These are phyloP conservation scores for Dendrolimus houi DNA, from an alignment of 2,888 invertebrate species.

Conservation along the genomic window DNA sequence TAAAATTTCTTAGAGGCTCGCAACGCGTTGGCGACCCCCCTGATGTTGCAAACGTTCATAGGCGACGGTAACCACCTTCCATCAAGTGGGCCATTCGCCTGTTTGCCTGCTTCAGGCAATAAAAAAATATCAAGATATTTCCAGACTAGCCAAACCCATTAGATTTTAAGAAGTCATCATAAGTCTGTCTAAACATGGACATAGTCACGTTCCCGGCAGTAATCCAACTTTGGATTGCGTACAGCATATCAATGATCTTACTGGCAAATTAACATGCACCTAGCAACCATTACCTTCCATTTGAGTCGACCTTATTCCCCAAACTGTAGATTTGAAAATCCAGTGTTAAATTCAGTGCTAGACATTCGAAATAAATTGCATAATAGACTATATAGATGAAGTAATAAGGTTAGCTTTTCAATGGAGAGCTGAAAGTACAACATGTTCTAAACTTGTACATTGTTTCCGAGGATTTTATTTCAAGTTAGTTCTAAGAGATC, in stretches of 20 bases:
- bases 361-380: neutral
- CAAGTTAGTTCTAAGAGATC: neutral
- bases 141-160: too few species aligned
- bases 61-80: too few species aligned
- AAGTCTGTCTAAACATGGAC: neutral
- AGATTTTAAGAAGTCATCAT: neutral
- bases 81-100: too few species aligned
- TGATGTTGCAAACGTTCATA: too few species aligned
- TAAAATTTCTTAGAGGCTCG: too few species aligned
- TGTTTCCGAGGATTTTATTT: neutral
- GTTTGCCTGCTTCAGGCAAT: too few species aligned
- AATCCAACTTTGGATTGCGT: constrained; percentile 14
- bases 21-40: too few species aligned
- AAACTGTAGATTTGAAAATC: neutral
- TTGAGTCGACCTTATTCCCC: neutral
- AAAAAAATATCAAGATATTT: too few species aligned
- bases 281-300: neutral
- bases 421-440: neutral
- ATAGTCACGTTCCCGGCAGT: constrained; percentile 5
- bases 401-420: neutral
- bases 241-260: constrained; percentile 19
- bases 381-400: neutral
- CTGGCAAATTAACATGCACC: constrained; percentile 18
- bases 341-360: neutral
- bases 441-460: neutral